Conservation (phyloP, 1,140 invertebrate species). For the Drosophila ficusphila region DNA sequence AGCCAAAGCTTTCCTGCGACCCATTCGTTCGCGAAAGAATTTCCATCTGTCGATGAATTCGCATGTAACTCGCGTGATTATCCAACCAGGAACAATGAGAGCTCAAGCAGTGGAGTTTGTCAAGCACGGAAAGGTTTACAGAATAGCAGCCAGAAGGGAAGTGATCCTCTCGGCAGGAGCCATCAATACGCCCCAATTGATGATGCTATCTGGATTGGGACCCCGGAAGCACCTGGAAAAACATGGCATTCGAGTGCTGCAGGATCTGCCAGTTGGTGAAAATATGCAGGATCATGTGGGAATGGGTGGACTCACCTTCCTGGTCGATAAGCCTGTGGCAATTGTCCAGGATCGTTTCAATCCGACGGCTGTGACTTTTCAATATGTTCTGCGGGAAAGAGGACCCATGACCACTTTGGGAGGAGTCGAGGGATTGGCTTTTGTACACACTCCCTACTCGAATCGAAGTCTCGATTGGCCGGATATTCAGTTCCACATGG, state of each 20-base stretch:
- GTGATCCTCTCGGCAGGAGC: conserved; percentile 92
- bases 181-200: conserved; percentile 91
- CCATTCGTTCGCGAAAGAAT: conserved; percentile 90
- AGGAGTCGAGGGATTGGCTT: conserved; percentile 93
- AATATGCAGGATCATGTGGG: conserved; percentile 94
- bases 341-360: conserved; percentile 90
- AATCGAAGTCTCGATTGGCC: conserved; percentile 90
- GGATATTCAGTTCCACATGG: conserved; percentile 95
- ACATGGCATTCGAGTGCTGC: conserved; percentile 89
- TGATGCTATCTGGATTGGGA: conserved; percentile 95
- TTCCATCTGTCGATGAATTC: conserved; percentile 91
- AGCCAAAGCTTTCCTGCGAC: conserved; percentile 94
- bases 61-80: conserved; percentile 89
- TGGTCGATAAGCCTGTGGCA: conserved; percentile 90
- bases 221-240: conserved; percentile 90
- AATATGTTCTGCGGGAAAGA: conserved; percentile 90
- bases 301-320: conserved; percentile 91
- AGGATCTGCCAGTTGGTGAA: conserved; percentile 90
- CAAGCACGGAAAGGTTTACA: conserved; percentile 87
- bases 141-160: conserved; percentile 90
- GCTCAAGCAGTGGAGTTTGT: conserved; percentile 91
- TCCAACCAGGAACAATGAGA: conserved; percentile 89
- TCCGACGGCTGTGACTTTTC: conserved; percentile 90
- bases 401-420: conserved; percentile 94
- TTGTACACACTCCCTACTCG: conserved; percentile 92